Evolutionary conservation across 2,888 invertebrate species (phyloP).

Genomic region (Drosophila antonietae): DNA sequence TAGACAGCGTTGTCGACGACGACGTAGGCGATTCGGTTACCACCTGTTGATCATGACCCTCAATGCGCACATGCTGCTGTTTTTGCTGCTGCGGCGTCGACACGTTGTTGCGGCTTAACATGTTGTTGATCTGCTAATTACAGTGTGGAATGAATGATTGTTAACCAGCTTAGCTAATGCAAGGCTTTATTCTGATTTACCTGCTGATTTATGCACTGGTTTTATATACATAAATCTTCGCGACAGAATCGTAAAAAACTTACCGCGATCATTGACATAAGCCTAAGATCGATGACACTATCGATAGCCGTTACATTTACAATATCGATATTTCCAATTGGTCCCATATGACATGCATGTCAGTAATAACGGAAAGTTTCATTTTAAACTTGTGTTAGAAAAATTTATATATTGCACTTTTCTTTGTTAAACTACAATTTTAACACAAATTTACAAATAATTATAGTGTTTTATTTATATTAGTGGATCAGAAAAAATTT

Average conservation of each 20-base stretch:
- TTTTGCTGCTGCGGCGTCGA: constrained; percentile 32
- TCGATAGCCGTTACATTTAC: constrained; percentile 22
- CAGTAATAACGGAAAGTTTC: constrained; percentile 33
- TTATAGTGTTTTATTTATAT: background rate
- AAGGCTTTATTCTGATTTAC: constrained; percentile 55
- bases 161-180: constrained; percentile 37
- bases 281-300: constrained; percentile 29
- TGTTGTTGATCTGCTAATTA: constrained; percentile 31
- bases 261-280: constrained; percentile 54
- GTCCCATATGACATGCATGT: background rate
- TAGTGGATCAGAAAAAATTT: background rate
- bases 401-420: background rate
- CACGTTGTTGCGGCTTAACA: constrained; percentile 57
- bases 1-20: constrained; percentile 38
- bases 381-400: background rate
- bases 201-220: constrained; percentile 72
- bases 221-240: constrained; percentile 68
- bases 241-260: constrained; percentile 47
- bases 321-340: constrained; percentile 34
- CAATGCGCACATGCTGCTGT: constrained; percentile 59
- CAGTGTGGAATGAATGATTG: constrained; percentile 12
- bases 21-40: constrained; percentile 42
- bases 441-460: background rate
- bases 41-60: constrained; percentile 50
- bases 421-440: background rate